Base-by-base conservation (phyloP, 2,113 vertebrate species). In the Hemicordylus capensis region DNA sequence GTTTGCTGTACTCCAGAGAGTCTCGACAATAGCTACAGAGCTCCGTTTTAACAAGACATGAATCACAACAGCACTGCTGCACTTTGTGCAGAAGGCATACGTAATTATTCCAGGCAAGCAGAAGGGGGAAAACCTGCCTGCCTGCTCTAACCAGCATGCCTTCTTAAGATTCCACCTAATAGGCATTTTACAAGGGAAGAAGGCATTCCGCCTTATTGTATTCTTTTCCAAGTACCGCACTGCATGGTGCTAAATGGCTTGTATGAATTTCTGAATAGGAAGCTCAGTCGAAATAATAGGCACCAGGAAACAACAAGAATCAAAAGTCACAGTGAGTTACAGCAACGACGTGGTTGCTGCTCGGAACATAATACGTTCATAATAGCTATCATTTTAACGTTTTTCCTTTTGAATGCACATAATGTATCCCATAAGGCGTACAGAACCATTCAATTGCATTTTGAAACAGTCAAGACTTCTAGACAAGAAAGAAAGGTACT, bases 291-390 rank as follows among this genome's bases (percentile, higher is more conserved):
- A 94, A 94, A 94, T 91, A 92, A 90, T n/a, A 93, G 61, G 72
- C 91, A 91, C 75, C 67, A 83, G 84, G 78, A 95, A 94, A 93
- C 85, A 94, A 95, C 8, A 92, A 89, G 86, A 95, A 94, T 85
- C 89, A 89, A 90, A 93, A 94, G 92, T 92, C 91, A 92, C 54
- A 82, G 80, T 76, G 63, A 94, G 92, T 92, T 92, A 92, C 3
- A 87, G 77, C 92, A 91, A 89, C 0, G 0, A 88, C 72, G 84
- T 37, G 76, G 85, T 84, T 93, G 84, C 90, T 89, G 81, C 81
- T 93, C 81, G 76, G 64, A 90, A 94, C 87, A 92, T 73, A 90
- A 89, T 91, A 87, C 69, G 94, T 92, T 75, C 48, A 83, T 87
- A 92, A 86, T 83, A 93, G 89, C 79, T 92, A 91, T 74, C 63